Percentiles rank a stretch among this genome's conserved stretches.
These are phyloP conservation scores for Cistogaster globosa DNA, from an alignment of 2,888 invertebrate species.

Conservation along the genomic window DNA sequence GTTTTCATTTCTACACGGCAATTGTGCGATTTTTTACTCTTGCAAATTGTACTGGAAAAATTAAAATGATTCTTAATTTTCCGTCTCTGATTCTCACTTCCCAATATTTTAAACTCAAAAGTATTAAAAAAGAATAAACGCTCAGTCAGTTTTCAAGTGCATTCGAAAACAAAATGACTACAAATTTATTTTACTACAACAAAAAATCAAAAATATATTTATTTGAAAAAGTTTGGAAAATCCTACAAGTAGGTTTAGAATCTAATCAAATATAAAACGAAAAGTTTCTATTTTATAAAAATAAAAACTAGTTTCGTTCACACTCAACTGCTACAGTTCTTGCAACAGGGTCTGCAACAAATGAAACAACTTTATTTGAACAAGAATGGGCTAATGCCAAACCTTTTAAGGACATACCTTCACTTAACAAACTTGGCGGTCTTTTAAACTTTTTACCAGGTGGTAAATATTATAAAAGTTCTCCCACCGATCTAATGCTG, in stretches of 20 bases:
- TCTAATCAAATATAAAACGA: background rate
- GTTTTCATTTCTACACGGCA: too few relatives aligned
- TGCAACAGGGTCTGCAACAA: conserved; percentile 80
- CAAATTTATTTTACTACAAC: too few relatives aligned
- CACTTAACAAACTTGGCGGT: conserved; percentile 59
- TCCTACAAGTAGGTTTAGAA: background rate
- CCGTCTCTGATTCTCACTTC: too few relatives aligned
- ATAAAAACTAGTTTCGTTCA: conserved; percentile 72
- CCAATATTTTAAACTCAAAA: too few relatives aligned
- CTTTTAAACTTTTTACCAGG: conserved; percentile 75
- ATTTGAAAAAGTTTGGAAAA: background rate
- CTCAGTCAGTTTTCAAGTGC: too few relatives aligned
- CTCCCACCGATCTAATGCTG: conserved; percentile 68
- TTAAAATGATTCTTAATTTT: too few relatives aligned
- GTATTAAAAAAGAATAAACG: too few relatives aligned
- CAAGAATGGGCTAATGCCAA: conserved; percentile 82
- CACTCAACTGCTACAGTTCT: conserved; percentile 79
- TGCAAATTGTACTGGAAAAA: too few relatives aligned
- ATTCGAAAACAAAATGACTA: too few relatives aligned
- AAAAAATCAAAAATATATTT: background rate
- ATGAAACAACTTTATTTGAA: conserved; percentile 83
- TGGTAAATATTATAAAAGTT: conserved; percentile 76
- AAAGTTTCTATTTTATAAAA: background rate
- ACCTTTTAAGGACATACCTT: conserved; percentile 76
- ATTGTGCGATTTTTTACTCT: too few relatives aligned